Evolutionary conservation across 1,140 invertebrate species (phyloP).

Genomic region (Apis cerana): DNA sequence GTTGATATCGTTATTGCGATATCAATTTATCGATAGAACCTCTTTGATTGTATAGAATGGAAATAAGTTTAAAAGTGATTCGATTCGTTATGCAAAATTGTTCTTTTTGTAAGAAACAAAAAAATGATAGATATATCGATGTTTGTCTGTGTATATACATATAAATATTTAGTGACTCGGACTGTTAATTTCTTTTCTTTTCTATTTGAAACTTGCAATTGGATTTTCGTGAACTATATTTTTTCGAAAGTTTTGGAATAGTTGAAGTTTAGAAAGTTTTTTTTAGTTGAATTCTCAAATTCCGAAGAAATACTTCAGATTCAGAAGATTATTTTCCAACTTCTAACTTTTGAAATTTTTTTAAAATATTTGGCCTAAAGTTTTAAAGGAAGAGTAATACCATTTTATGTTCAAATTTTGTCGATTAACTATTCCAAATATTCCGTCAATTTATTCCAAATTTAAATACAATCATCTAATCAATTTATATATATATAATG

Average conservation of each 20-base stretch:
- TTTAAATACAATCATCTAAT: neutral
- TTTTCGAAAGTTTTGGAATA: neutral
- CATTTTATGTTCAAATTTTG: neutral
- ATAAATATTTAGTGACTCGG: neutral
- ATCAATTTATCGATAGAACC: constrained; percentile 46
- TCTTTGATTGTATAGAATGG: constrained; percentile 29
- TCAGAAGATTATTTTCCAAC: neutral
- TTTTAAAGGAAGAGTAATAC: neutral
- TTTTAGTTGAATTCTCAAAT: neutral
- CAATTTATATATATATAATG: too few species aligned
- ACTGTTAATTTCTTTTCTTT: neutral
- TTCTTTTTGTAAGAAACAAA: neutral
- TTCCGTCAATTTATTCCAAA: neutral
- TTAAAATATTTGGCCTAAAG: neutral
- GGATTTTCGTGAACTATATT: neutral
- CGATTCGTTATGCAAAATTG: neutral
- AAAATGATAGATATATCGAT: neutral
- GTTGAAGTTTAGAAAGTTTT: neutral
- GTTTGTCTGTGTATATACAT: neutral
- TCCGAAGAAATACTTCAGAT: neutral
- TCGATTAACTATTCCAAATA: neutral
- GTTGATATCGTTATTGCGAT: constrained; percentile 34
- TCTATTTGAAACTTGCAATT: neutral
- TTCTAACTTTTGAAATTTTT: neutral
- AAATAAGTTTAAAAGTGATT: constrained; percentile 7